Base-by-base conservation (phyloP, 2,797 vertebrate species). In the Alectoris magna region DNA sequence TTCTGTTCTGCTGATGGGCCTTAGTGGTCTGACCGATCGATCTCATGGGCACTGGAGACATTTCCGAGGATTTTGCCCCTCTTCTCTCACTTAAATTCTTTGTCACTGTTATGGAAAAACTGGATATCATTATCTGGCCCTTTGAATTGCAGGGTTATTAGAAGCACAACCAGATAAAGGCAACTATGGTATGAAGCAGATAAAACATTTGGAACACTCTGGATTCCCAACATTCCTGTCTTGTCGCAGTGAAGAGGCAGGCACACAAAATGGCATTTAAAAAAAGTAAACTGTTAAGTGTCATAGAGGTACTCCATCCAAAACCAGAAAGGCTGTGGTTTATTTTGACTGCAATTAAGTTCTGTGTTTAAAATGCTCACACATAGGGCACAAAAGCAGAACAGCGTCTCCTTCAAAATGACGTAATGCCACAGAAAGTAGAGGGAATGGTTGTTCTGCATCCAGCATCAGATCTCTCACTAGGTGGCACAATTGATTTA, bases 11-110 rank as follows among this genome's bases (percentile, higher is more conserved):
- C 26, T 98, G 93, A 93, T 98, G 97, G 64, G 97, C 89, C 97
- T 98, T 99, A 38, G 97, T 90, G 2, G 97, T 97, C 24, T 98
- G 98, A 88, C 98, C 97, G 51, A 97, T 62, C 3, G 99, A 98
- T 21, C 99, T 98, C 95, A 99, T 79, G 46, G 98, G 98, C 85
- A 98, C 98, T 1, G 99, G 99, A 88, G 99, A 99, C 98, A 99
- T 98, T 97, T 99, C 99, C 0, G 98, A 97, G 69, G 95, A 98
- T 97, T 99, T 99, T 27, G 96, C 97, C 83, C 98, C 98, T 68
- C 98, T 98, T 90, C 99, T 98, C 94, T 99, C 99, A 56, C 94
- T 99, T 97, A 99, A 90, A 96, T 98, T 99, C 97, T 99, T 99
- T 4, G 99, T 99, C 97, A 99, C 99, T 99, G 93, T 53, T 31